Conservation (phyloP, 2,888 invertebrate genomes). For the Polylopha cassiicola region DNA sequence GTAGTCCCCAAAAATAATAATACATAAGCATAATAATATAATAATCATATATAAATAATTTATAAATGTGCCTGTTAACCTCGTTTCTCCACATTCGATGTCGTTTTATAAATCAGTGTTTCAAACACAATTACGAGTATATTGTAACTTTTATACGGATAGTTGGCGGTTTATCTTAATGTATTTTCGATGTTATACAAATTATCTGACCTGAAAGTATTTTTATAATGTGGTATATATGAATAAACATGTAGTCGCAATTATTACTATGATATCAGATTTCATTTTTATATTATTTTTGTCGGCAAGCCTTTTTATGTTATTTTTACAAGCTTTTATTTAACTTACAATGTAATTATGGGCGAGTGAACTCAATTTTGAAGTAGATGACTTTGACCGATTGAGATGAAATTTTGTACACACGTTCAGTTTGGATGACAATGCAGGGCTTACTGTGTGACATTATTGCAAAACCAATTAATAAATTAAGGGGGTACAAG, state of each 20-base stretch:
- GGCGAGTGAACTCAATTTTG: too few species aligned
- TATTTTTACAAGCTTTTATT: too few species aligned
- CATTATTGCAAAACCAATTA: too few species aligned
- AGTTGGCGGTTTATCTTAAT: conserved; percentile 38
- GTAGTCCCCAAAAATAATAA: too few species aligned
- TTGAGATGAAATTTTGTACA: too few species aligned
- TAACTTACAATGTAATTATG: too few species aligned
- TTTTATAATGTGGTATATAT: conserved; percentile 58
- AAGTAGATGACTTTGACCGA: too few species aligned
- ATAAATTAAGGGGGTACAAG: too few species aligned
- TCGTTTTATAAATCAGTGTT: conserved; percentile 23
- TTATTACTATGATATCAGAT: conserved; percentile 32
- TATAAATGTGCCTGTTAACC: conserved; percentile 23
- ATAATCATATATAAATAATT: conserved; percentile 12
- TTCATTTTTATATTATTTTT: neutral
- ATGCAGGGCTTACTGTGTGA: too few species aligned
- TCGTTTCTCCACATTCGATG: conserved; percentile 26
- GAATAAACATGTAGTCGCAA: conserved; percentile 29
- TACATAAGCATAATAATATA: neutral
- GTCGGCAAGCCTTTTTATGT: too few species aligned
- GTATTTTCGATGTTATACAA: conserved; percentile 71
- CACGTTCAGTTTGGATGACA: too few species aligned
- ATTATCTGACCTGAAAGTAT: conserved; percentile 58
- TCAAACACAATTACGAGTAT: conserved; percentile 21
- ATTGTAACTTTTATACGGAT: conserved; percentile 44